Conservation (phyloP, 2,797 vertebrate species). For the Halcyon chelicuti region DNA sequence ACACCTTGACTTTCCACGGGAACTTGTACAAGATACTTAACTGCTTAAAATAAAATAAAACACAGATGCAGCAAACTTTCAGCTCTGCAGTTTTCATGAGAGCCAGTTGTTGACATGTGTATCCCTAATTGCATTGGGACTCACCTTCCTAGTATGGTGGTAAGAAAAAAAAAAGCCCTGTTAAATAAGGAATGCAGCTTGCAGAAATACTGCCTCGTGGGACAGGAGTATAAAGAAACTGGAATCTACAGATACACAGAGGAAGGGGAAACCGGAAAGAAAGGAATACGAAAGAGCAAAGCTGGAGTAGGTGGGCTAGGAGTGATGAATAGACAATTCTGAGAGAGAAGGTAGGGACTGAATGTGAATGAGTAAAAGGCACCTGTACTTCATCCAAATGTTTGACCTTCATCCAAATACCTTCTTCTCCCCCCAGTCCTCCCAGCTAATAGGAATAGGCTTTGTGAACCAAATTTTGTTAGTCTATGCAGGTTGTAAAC, state of each 20-base stretch:
- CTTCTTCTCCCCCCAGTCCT: neutral
- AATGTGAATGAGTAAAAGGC: neutral
- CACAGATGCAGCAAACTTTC: constrained; percentile 20
- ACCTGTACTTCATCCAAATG: too few relatives aligned
- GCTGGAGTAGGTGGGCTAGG: neutral
- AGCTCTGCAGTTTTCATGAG: constrained; percentile 24
- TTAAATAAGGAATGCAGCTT: constrained; percentile 1
- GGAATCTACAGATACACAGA: neutral
- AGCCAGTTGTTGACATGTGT: constrained; percentile 14
- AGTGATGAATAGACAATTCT: neutral
- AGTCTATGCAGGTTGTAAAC: neutral
- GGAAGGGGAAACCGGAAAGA: neutral
- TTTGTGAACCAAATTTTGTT: neutral
- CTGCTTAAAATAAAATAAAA: constrained; percentile 14
- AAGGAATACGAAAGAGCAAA: neutral
- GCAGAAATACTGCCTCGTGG: neutral
- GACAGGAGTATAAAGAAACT: neutral
- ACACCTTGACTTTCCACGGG: neutral
- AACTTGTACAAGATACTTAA: neutral
- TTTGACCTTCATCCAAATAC: neutral
- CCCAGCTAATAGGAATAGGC: neutral
- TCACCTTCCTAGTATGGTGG: neutral
- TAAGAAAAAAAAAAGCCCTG: neutral
- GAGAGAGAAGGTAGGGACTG: neutral
- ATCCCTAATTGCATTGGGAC: constrained; percentile 22